phyloP scores from a whole-genome alignment of 1,140 invertebrate species.

The Zophobas atratus region DNA sequence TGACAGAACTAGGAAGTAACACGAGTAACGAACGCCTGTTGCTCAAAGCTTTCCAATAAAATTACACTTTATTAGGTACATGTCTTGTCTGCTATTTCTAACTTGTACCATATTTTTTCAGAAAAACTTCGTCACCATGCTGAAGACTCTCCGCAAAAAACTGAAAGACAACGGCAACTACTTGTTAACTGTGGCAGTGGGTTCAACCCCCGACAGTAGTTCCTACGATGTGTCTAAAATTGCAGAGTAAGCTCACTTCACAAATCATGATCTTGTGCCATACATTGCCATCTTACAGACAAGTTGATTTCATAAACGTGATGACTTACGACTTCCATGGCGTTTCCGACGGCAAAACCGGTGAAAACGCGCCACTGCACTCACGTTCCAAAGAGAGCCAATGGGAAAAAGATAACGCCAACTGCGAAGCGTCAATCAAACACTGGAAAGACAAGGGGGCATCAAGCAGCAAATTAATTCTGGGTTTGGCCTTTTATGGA shows the following conservation, averaged over 20 bases:
- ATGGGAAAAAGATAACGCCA: conserved; percentile 63
- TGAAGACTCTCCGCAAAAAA: background rate
- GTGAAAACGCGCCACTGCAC: conserved; percentile 74
- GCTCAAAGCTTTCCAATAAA: too few species aligned
- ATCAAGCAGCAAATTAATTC: conserved; percentile 71
- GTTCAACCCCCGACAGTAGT: conserved; percentile 59
- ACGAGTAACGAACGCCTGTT: too few species aligned
- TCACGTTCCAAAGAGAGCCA: conserved; percentile 65
- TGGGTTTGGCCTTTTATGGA: conserved; percentile 78
- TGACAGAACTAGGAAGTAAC: too few species aligned
- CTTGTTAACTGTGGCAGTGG: conserved; percentile 60
- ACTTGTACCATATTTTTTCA: conserved; percentile 40
- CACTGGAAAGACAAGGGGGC: conserved; percentile 44
- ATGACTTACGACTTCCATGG: conserved; percentile 81
- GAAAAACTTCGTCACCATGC: conserved; percentile 1
- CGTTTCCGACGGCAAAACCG: conserved; percentile 73
- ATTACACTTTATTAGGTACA: too few species aligned
- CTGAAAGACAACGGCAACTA: conserved; percentile 50
- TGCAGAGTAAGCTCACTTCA: background rate
- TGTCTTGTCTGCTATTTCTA: too few species aligned
- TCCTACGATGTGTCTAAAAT: conserved; percentile 93
- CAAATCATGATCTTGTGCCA: conserved; percentile 30
- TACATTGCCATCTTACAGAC: conserved; percentile 53
- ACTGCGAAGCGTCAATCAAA: conserved; percentile 43
- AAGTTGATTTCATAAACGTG: conserved; percentile 76